Base-by-base conservation (phyloP, 2,888 invertebrate species). In the Philaethria dido region DNA sequence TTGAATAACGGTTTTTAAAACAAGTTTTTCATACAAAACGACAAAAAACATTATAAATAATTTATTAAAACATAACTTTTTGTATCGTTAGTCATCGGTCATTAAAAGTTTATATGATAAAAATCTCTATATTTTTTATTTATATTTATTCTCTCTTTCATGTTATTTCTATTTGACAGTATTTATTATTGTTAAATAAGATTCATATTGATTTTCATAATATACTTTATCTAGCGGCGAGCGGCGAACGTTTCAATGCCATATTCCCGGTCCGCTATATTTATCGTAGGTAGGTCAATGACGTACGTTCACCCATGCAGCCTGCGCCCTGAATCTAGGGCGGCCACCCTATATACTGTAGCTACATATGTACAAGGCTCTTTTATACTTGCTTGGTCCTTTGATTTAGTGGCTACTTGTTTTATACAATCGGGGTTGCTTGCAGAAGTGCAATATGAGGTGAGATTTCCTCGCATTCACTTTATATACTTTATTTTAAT, bases 261-360 rank as follows among this genome's bases (percentile, higher is more conserved):
- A 87, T 87, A 84, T 87, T 85, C 84, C 84, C 76, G 81, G 80
- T 80, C 81, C 76, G 78, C 82, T 88, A 85, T 84, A 86, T 87
- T 83, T 85, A 84, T 84, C 84, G 82, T 83, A 85, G 85, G 78
- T 87, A 81, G 89, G 89, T 89, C 89, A 83, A 87, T 86, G 87
- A 85, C 89, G 89, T 82, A 86, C 86, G 77, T 88, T 89, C 81
- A 88, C 86, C 89, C 83, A 77, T 86, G 87, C 87, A 88, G 80
- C 78, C 77, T 77, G 79, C 76, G 81, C 79, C 82, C 83, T 80
- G 81, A 85, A 92, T 89, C 78, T 91, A 81, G 92, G 89, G 81
- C 91, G 74, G 74, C 70, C 79, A 76, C 80, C 80, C 79, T 65
- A 67, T 69, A 68, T 68, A 59, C 66, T 72, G 69, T 73, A 69